Base-by-base conservation (phyloP, 2,113 vertebrate genomes). In the Gulo gulo region DNA sequence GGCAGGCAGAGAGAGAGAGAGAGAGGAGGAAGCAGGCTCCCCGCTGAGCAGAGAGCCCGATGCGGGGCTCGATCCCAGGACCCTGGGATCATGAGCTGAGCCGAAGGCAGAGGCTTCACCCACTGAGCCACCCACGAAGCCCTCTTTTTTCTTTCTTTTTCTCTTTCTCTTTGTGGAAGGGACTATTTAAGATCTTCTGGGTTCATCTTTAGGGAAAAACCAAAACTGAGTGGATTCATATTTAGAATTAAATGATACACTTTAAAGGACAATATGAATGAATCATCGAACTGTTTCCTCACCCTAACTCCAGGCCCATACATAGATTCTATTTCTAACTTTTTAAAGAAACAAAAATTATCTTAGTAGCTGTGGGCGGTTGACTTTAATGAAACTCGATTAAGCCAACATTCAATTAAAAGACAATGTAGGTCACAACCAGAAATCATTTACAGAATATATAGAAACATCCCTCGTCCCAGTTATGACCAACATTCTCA, bases 261-360 rank as follows among this genome's bases (percentile, higher is more conserved):
- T 98, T 94, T 73, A 55, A 94, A 88, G 88, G 86, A 73, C 11
- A 94, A 6, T 47, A 45, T 47, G 88, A 67, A 63, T 81, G 50
- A 97, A 76, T 82, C 15, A 83, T 88, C 16, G 57, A 50, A 79
- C 74, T 90, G 52, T 47, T 90, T 34, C 36, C 39, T 69, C 15
- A 88, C 12, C 39, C 14, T 15, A 83, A 45, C 29, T 24, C 20
- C 18, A 94, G 45, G 15, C 47, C 45, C 79, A 65, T 42, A 16
- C 18, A 45, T 11, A 50, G 34, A 94, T 55, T 80, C 79, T 69
- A 91, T 91, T 89, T 82, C 94, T 95, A 96, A 59, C 29, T 90
- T 92, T 74, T 55, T 71, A 89, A 67, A 88, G 90, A 93, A 63
- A 65, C 59, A 94, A 93, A 96, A 65, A 36, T 82, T 92, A 86